A percentile compares a stretch with the other conserved stretches of the same genome.
Conservation (phyloP, 2,888 invertebrate species). For the Pelosia muscerda region DNA sequence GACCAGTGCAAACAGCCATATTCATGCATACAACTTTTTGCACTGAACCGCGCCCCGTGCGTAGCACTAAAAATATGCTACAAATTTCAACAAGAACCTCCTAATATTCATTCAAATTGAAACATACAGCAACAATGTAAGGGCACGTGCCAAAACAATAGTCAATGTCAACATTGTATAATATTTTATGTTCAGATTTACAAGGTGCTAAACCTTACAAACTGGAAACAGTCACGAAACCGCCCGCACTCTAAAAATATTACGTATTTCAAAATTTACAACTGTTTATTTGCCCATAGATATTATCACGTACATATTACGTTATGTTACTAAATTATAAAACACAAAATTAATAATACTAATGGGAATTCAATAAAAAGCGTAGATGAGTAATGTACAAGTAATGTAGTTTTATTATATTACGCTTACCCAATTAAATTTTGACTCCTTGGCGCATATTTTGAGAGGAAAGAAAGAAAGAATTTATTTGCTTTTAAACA, state of each 20-base stretch:
- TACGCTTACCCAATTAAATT: too few species aligned
- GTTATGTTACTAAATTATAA: not conserved
- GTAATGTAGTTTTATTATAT: too few species aligned
- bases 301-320: not conserved
- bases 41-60: too few species aligned
- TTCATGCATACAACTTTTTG: too few species aligned
- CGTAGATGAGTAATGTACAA: too few species aligned
- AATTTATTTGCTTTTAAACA: too few species aligned
- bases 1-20: too few species aligned
- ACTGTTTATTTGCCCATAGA: not conserved
- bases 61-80: too few species aligned
- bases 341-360: not conserved
- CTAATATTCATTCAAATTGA: constrained; percentile 55
- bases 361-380: too few species aligned
- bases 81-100: not conserved
- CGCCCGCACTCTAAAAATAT: constrained; percentile 46
- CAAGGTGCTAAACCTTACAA: constrained; percentile 76
- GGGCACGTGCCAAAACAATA: constrained; percentile 56
- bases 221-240: constrained; percentile 74
- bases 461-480: too few species aligned
- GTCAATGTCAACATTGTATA: constrained; percentile 74
- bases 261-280: constrained; percentile 31
- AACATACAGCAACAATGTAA: constrained; percentile 61
- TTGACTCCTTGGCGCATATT: too few species aligned
- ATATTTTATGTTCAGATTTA: constrained; percentile 80